These are phyloP conservation scores for Heliothis subflexa DNA, from an alignment of 1,140 invertebrate genomes.

Conservation along the genomic window DNA sequence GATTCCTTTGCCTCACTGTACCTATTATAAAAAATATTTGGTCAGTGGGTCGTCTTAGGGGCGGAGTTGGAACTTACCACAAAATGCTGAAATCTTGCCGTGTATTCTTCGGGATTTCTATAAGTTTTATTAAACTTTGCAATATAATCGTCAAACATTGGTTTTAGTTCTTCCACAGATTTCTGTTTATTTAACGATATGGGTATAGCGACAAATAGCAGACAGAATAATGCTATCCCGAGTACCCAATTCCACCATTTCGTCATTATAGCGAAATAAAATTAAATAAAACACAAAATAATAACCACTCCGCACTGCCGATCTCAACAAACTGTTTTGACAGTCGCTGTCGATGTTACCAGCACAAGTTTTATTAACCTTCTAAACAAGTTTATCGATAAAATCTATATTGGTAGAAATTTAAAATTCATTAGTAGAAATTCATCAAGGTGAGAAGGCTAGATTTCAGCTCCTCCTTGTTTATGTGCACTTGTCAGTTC, in stretches of 20 bases:
- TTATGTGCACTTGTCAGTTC: no score
- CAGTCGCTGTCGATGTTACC: not conserved
- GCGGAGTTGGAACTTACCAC: slow-evolving; percentile 85
- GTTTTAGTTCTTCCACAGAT: slow-evolving; percentile 68
- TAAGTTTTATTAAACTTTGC: slow-evolving; percentile 90
- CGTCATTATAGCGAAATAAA: slow-evolving; percentile 65
- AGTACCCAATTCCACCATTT: slow-evolving; percentile 82
- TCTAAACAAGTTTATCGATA: no score
- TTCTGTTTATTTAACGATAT: slow-evolving; percentile 58
- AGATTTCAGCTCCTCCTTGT: no score
- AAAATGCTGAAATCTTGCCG: slow-evolving; percentile 88
- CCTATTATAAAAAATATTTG: not conserved
- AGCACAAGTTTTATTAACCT: not conserved
- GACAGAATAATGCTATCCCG: slow-evolving; percentile 67
- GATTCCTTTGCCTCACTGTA: not conserved
- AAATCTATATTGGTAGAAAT: no score
- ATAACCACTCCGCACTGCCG: slow-evolving; percentile 2
- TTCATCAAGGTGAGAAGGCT: no score
- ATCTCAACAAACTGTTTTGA: slow-evolving; percentile 26
- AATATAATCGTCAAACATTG: slow-evolving; percentile 88
- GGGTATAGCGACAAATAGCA: slow-evolving; percentile 77
- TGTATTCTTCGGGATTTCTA: slow-evolving; percentile 86
- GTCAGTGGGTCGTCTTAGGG: no score
- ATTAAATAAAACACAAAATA: slow-evolving; percentile 38
- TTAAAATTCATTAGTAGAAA: no score